phyloP scores from a whole-genome alignment of 2,797 vertebrate species.

The Melanotaenia nigrans region DNA sequence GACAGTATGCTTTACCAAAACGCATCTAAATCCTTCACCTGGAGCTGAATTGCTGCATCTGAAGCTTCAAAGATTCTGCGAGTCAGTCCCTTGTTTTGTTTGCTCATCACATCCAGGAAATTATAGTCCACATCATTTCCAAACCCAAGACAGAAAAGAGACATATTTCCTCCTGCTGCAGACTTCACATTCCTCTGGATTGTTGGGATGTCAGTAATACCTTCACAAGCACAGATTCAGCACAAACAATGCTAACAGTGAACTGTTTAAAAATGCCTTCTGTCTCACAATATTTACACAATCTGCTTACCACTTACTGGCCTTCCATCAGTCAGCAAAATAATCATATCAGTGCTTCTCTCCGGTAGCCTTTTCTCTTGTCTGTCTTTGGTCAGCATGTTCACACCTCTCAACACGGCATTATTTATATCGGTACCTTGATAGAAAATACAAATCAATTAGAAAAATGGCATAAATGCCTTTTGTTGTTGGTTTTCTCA shows the following conservation, averaged over 20 bases:
- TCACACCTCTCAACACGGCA: slow-evolving; percentile 79
- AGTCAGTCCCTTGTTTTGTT: slow-evolving; percentile 88
- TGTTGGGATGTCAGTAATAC: fast-evolving
- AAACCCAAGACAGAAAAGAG: slow-evolving; percentile 91
- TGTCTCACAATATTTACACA: background rate
- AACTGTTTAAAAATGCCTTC: background rate
- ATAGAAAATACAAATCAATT: background rate
- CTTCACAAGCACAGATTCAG: slow-evolving; percentile 56
- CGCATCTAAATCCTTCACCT: slow-evolving; percentile 78
- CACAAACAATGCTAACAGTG: background rate
- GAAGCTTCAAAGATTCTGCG: slow-evolving; percentile 90
- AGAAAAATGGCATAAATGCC: background rate
- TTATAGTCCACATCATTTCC: slow-evolving; percentile 87
- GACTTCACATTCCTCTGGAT: slow-evolving; percentile 85
- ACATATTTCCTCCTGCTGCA: slow-evolving; percentile 77
- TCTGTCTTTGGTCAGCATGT: slow-evolving; percentile 69
- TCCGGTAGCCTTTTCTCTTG: slow-evolving; percentile 68
- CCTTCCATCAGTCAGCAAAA: slow-evolving; percentile 92
- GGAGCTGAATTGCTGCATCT: slow-evolving; percentile 89
- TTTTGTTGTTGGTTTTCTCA: background rate
- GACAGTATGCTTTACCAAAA: background rate
- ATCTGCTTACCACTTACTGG: slow-evolving; percentile 82
- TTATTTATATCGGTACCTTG: slow-evolving; percentile 87
- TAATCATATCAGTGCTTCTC: slow-evolving; percentile 86
- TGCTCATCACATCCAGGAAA: slow-evolving; percentile 90